Evolutionary conservation across 2,797 vertebrate species (phyloP).

Genomic region (Austrolebias charrua): DNA sequence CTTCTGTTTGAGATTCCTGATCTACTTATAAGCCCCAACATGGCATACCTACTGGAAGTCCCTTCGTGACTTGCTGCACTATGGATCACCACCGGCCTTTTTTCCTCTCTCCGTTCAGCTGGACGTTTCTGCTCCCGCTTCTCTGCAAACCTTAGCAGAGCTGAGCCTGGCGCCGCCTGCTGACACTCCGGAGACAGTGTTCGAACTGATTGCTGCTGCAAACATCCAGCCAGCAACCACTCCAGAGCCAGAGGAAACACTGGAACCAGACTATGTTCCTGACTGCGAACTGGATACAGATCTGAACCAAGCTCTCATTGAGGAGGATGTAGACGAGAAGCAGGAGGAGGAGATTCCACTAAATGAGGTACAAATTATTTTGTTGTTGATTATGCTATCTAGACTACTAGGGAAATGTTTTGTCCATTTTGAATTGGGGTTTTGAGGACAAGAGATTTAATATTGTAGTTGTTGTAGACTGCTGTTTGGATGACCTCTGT

Average conservation of each 20-base stretch:
- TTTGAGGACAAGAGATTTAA: too few relatives aligned
- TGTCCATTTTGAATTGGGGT: too few relatives aligned
- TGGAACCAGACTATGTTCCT: conserved; percentile 19
- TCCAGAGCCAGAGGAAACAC: conserved; percentile 27
- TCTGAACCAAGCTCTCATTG: conserved; percentile 48
- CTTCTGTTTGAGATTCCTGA: too few relatives aligned
- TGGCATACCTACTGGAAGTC: too few relatives aligned
- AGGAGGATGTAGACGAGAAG: conserved; percentile 62
- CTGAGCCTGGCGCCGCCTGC: conserved; percentile 16
- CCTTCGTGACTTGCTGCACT: too few relatives aligned
- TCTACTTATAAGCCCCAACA: too few relatives aligned
- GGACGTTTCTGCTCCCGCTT: conserved; percentile 24
- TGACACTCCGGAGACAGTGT: conserved; percentile 49
- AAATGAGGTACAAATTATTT: conserved; percentile 80
- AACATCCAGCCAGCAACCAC: conserved; percentile 44
- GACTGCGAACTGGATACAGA: conserved; percentile 17
- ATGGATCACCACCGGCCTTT: too few relatives aligned
- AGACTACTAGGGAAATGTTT: too few relatives aligned
- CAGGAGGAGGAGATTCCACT: conserved; percentile 64
- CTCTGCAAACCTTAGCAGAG: conserved; percentile 35
- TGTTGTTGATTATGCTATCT: not conserved
- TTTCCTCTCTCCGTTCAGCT: conserved; percentile 17
- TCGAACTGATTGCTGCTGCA: conserved; percentile 62
- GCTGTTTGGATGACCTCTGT: too few relatives aligned
- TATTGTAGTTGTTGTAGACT: too few relatives aligned